Conservation (phyloP, 2,113 vertebrate species). For the Zingel zingel region DNA sequence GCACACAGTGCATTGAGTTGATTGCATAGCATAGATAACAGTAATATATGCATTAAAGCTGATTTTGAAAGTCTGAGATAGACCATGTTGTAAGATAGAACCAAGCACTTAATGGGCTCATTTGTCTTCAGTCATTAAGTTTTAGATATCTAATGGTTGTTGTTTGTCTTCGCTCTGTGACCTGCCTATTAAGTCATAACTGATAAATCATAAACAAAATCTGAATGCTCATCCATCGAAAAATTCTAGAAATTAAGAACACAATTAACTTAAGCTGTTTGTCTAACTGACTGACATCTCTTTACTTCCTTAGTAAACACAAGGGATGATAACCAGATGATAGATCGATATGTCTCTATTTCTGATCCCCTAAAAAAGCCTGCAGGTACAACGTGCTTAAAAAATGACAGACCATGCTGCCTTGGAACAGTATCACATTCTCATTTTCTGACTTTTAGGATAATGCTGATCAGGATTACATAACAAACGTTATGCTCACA, state of each 20-base stretch:
- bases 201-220: neutral
- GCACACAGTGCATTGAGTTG: neutral
- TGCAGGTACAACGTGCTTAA: neutral
- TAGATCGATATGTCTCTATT: neutral
- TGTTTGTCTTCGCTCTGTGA: neutral
- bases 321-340: neutral
- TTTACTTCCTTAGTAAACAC: neutral
- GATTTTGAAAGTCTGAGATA: neutral
- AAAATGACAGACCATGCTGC: conserved; percentile 3
- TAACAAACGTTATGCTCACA: conserved; percentile 9
- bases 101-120: neutral
- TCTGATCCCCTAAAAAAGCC: neutral
- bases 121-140: neutral
- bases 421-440: neutral
- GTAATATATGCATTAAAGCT: neutral
- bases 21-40: neutral
- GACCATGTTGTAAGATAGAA: neutral
- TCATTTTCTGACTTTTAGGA: conserved; percentile 12
- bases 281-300: neutral
- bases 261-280: neutral
- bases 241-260: neutral
- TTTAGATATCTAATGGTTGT: neutral
- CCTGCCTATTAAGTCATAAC: neutral
- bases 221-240: neutral
- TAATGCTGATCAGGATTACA: conserved; percentile 1